Base-by-base conservation (phyloP, 1,140 invertebrate species). In the Aphaenogaster ashmeadi region DNA sequence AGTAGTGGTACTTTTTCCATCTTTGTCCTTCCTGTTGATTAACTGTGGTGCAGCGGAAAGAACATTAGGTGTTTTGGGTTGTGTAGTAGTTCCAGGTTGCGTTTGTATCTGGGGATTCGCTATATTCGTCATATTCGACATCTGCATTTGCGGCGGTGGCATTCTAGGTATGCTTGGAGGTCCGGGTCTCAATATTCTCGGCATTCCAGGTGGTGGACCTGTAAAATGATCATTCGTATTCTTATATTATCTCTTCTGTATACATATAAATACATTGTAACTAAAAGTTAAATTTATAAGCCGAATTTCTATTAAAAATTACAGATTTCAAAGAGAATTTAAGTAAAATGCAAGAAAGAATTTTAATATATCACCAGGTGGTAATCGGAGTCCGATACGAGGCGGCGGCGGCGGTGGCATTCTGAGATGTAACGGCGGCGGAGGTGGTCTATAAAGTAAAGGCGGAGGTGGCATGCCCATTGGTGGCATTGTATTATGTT, bases 1-100 rank as follows among this genome's bases (percentile, higher is more conserved):
- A 0, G 97, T 98, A 0, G 98, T 98, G 33, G 97, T 96, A 86
- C 97, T 97, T 94, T 96, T 96, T 93, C 97, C 96, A 64, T 94
- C 95, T 52, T 95, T 95, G 74, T 97, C 96, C 89, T 96, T 97
- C 92, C 96, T 95, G 83, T 97, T 97, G 91, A 98, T 98, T 5
- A 98, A 96, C 92, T 98, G 98, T 9, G 98, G 98, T 1, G 97
- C 98, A 52, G 98, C 98, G 75, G 97, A 97, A 21, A 98, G 95
- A 8, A 98, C 98, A 93, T 97, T 98, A 2, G 97, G 97, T 84
- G 97, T 97, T 84, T 95, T 95, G 33, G 87, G 85, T 52, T 95
- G 95, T 15, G 94, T 66, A 71, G 72, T 92, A 87, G 92, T 84
- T 86, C 92, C 50, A 54, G 93, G 44, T 87, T 93, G 93, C 47